phyloP scores from a whole-genome alignment of 2,797 vertebrate genomes.

The Natrix natrix region DNA sequence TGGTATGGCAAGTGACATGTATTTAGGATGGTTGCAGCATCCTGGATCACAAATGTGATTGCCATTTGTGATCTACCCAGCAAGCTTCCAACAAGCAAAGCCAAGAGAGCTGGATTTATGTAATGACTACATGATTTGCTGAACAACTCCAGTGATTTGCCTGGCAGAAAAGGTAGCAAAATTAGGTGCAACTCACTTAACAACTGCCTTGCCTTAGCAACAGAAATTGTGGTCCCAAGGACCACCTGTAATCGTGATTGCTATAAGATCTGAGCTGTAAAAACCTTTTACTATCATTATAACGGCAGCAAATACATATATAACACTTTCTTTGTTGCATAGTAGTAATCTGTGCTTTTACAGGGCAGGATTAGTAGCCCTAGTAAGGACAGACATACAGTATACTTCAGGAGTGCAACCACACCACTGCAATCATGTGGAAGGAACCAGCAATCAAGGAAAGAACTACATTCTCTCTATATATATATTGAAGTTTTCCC shows the following conservation, averaged over 20 bases:
- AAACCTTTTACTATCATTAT: neutral
- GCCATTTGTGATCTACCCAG: neutral
- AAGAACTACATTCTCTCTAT: neutral
- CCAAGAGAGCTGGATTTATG: neutral
- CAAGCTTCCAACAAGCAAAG: neutral
- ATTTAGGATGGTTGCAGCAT: neutral
- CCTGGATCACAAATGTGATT: neutral
- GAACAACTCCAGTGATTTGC: too few species aligned
- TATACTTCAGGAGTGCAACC: rapidly evolving
- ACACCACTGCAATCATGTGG: neutral
- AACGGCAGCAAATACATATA: neutral
- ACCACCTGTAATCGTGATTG: neutral
- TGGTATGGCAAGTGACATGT: neutral
- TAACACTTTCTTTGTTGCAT: neutral
- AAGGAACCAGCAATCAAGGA: neutral
- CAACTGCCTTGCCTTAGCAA: too few species aligned
- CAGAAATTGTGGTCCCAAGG: too few species aligned
- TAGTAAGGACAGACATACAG: neutral
- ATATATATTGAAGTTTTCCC: neutral
- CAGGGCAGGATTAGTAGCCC: neutral
- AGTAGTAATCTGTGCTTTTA: neutral
- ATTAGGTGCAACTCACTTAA: too few species aligned
- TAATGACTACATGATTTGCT: neutral
- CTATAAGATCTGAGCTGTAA: neutral
- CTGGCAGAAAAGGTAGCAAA: too few species aligned